These are phyloP conservation scores for Aleiodes alternator DNA, from an alignment of 2,888 invertebrate species.

Conservation along the genomic window DNA sequence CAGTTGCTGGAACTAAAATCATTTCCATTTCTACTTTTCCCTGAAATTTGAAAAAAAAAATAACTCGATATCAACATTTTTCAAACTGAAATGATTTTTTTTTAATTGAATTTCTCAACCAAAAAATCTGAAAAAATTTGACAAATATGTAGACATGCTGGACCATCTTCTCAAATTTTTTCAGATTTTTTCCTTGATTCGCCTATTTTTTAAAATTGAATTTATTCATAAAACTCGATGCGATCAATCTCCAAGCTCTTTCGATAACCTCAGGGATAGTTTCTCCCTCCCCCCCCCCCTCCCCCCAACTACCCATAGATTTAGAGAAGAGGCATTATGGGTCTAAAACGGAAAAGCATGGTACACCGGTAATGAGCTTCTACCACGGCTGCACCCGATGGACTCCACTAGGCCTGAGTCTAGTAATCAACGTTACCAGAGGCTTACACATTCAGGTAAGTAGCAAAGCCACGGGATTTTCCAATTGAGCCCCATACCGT, in stretches of 20 bases:
- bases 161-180: too few species aligned
- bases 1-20: slow-evolving; percentile 78
- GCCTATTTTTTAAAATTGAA: too few species aligned
- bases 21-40: slow-evolving; percentile 85
- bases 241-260: neutral
- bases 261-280: slow-evolving; percentile 5
- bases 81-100: too few species aligned
- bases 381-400: neutral
- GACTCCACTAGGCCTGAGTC: slow-evolving; percentile 16
- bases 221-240: neutral
- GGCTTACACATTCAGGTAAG: slow-evolving; percentile 51
- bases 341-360: neutral
- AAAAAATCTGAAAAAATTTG: too few species aligned
- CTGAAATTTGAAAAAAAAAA: slow-evolving; percentile 74
- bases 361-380: slow-evolving; percentile 1
- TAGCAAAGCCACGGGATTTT: slow-evolving; percentile 44
- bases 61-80: neutral
- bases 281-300: neutral
- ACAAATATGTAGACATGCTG: too few species aligned
- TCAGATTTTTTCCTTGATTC: too few species aligned
- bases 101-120: too few species aligned
- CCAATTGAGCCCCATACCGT: slow-evolving; percentile 21
- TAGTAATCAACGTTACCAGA: slow-evolving; percentile 49
- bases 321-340: neutral
- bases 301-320: neutral